These are phyloP conservation scores for Phaethornis superciliosus DNA, from an alignment of 2,113 vertebrate species.

Conservation along the genomic window DNA sequence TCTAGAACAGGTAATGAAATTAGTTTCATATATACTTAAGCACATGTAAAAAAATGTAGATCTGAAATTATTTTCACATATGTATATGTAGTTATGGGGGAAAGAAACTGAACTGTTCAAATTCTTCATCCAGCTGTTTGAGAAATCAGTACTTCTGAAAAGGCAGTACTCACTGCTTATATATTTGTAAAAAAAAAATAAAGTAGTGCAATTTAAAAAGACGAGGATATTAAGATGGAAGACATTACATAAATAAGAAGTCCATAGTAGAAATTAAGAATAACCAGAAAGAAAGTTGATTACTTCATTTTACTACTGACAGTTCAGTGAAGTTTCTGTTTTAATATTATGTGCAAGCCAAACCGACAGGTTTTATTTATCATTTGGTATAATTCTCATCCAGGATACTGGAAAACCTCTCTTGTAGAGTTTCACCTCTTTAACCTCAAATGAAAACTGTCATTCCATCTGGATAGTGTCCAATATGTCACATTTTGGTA, in stretches of 20 bases:
- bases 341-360: slow-evolving; percentile 74
- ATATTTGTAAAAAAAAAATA: neutral
- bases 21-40: neutral
- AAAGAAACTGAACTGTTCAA: neutral
- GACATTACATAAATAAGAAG: slow-evolving; percentile 28
- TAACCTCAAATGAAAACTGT: slow-evolving; percentile 84
- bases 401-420: slow-evolving; percentile 75
- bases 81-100: neutral
- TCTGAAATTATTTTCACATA: neutral
- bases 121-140: neutral
- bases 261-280: slow-evolving; percentile 55
- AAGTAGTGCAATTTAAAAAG: slow-evolving; percentile 24
- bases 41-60: neutral
- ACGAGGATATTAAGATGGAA: slow-evolving; percentile 27
- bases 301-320: slow-evolving; percentile 75
- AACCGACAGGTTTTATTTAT: slow-evolving; percentile 82
- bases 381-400: slow-evolving; percentile 76
- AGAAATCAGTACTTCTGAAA: slow-evolving; percentile 20
- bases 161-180: neutral
- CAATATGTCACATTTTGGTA: slow-evolving; percentile 81
- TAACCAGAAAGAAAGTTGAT: slow-evolving; percentile 76
- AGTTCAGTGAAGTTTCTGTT: slow-evolving; percentile 78
- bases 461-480: slow-evolving; percentile 83
- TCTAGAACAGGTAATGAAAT: neutral
- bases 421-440: slow-evolving; percentile 78